Percentiles rank a stretch among this genome's conserved stretches.
These are phyloP conservation scores for Hetaerina americana DNA, from an alignment of 1,140 invertebrate genomes.

Conservation along the genomic window DNA sequence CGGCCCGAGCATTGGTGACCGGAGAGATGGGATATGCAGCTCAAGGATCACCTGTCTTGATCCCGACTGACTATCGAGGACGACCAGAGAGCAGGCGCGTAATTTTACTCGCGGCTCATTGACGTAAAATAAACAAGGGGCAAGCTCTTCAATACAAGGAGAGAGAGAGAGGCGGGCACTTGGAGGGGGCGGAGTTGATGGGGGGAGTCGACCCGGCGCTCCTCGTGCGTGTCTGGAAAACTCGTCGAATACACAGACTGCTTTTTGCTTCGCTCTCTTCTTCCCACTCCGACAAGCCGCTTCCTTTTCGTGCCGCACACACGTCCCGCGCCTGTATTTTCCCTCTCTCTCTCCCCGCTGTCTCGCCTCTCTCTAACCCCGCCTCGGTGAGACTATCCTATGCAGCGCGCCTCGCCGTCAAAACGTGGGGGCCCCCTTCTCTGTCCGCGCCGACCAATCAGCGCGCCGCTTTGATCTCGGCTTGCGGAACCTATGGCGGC, in stretches of 20 bases:
- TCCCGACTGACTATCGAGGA: too few relatives aligned
- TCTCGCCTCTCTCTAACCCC: background rate
- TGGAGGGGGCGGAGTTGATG: background rate
- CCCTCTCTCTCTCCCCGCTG: background rate
- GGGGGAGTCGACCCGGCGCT: background rate
- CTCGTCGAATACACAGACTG: too few relatives aligned
- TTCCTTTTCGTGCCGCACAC: background rate
- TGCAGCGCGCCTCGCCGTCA: background rate
- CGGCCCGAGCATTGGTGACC: background rate
- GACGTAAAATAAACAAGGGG: background rate
- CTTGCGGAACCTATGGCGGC: background rate
- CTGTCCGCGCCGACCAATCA: constrained; percentile 3
- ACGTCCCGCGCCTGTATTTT: background rate
- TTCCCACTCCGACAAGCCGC: background rate
- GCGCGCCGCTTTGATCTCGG: background rate
- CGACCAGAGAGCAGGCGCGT: too few relatives aligned
- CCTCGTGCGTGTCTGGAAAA: too few relatives aligned
- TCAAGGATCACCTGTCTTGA: too few relatives aligned
- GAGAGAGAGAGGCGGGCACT: too few relatives aligned
- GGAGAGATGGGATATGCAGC: too few relatives aligned
- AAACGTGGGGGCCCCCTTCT: background rate
- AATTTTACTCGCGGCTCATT: too few relatives aligned
- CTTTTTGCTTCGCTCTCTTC: too few relatives aligned
- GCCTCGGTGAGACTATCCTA: background rate
- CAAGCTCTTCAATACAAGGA: too few relatives aligned